Conservation (phyloP, 2,888 invertebrate genomes). For the Timema podura region DNA sequence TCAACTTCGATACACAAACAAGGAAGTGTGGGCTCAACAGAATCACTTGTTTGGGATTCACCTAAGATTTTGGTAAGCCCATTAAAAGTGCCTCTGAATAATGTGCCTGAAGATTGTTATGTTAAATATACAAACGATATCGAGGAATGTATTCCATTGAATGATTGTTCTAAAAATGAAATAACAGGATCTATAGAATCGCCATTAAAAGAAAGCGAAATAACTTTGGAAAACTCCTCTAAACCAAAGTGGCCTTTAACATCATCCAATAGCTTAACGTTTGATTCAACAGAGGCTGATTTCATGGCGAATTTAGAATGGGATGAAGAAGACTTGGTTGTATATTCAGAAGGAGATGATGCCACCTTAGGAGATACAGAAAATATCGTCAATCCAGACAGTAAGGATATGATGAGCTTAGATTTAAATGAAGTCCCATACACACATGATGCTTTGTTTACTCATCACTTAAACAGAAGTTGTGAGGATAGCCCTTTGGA, state of each 20-base stretch:
- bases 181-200: not conserved
- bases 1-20: slow-evolving; percentile 17
- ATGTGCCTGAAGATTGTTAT: not conserved
- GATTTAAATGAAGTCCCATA: too few species aligned
- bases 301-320: slow-evolving; percentile 32
- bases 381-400: too few species aligned
- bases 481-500: too few species aligned
- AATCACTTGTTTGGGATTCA: slow-evolving; percentile 36
- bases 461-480: too few species aligned
- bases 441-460: too few species aligned
- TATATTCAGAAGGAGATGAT: slow-evolving; percentile 25
- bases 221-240: not conserved
- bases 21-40: slow-evolving; percentile 30
- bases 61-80: slow-evolving; percentile 30
- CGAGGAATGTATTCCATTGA: not conserved
- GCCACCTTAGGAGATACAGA: not conserved
- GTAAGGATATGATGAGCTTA: too few species aligned
- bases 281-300: slow-evolving; percentile 30
- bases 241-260: not conserved
- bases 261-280: not conserved
- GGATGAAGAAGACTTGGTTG: slow-evolving; percentile 33
- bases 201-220: not conserved
- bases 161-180: not conserved
- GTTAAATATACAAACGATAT: not conserved
- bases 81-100: not conserved